Percentiles rank a stretch among this genome's conserved stretches.
Conservation (phyloP, 2,797 vertebrate species). For the Pempheris klunzingeri region DNA sequence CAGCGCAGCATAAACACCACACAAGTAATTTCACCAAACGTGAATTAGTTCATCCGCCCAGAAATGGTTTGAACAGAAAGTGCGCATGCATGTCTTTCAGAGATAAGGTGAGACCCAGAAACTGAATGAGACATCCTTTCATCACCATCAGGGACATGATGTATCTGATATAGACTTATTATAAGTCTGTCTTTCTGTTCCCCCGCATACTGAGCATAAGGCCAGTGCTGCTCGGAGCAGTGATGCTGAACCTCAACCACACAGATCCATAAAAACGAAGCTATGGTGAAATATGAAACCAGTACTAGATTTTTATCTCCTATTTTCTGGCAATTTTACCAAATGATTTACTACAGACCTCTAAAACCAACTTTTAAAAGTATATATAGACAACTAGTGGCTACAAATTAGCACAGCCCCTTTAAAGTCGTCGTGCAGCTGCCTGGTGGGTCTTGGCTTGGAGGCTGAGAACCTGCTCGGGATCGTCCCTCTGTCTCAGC, state of each 20-base stretch:
- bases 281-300: not conserved
- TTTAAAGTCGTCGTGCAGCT: not conserved
- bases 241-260: not conserved
- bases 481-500: not conserved
- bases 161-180: slow-evolving; percentile 40
- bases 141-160: slow-evolving; percentile 15
- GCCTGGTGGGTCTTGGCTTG: slow-evolving; percentile 1
- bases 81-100: slow-evolving; percentile 13
- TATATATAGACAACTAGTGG: too few relatives aligned
- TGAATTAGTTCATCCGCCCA: slow-evolving; percentile 43
- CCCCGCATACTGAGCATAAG: not conserved
- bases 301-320: not conserved
- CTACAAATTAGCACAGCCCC: not conserved
- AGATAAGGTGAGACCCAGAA: slow-evolving; percentile 39
- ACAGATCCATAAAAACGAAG: not conserved
- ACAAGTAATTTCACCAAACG: slow-evolving; percentile 19
- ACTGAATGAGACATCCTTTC: slow-evolving; percentile 28
- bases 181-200: not conserved
- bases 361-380: not conserved
- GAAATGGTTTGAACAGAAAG: slow-evolving; percentile 25
- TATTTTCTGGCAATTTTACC: not conserved
- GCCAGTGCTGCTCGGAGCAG: not conserved
- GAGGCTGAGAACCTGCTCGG: not conserved
- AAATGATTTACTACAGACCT: not conserved
- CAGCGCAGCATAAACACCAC: slow-evolving; percentile 6